A percentile compares a stretch with the other conserved stretches of the same genome.
Evolutionary conservation across 2,797 vertebrate species (phyloP).

Genomic region (Tragelaphus eurycerus): DNA sequence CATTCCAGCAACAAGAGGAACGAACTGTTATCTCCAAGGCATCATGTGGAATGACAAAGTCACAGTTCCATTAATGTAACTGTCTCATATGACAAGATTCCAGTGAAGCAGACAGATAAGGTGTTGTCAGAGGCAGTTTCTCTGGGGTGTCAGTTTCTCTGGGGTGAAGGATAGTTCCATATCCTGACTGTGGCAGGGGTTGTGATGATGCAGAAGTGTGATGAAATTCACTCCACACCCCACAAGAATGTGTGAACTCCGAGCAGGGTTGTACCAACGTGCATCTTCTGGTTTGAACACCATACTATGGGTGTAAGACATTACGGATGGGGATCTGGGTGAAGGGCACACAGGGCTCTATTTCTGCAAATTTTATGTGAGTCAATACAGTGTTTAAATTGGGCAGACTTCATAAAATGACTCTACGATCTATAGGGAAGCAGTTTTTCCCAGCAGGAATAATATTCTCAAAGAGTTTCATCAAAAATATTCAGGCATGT

Average conservation of each 20-base stretch:
- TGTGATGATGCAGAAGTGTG: background rate
- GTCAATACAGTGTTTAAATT: background rate
- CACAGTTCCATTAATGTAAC: background rate
- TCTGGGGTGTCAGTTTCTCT: background rate
- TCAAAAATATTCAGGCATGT: background rate
- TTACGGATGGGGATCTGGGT: no score
- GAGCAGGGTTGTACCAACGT: rapidly evolving
- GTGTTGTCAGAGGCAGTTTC: background rate
- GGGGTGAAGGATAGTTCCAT: background rate
- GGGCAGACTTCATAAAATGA: background rate
- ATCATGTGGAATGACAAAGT: background rate
- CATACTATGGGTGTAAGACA: no score
- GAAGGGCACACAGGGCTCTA: background rate
- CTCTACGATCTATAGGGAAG: background rate
- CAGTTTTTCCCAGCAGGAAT: background rate
- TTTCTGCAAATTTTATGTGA: background rate
- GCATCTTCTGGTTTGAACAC: background rate
- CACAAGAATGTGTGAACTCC: background rate
- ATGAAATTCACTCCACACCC: background rate
- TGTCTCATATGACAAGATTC: background rate
- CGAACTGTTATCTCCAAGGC: background rate
- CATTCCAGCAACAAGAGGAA: background rate
- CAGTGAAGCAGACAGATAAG: background rate
- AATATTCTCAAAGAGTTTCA: background rate
- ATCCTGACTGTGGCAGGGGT: background rate